Conservation (phyloP, 2,888 invertebrate species). For the Melanargia galathea region DNA sequence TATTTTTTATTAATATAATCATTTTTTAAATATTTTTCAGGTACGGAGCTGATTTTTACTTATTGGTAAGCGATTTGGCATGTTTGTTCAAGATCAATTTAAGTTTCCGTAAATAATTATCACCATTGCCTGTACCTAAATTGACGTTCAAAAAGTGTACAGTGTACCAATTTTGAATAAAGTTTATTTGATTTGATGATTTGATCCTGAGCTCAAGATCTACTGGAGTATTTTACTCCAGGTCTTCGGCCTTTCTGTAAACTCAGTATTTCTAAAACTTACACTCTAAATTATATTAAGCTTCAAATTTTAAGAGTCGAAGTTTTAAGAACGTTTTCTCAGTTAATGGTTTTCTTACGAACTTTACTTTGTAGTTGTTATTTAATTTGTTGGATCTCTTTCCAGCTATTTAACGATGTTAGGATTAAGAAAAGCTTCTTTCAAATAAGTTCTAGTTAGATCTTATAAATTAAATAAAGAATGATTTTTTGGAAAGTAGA, state of each 20-base stretch:
- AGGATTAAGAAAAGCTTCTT: neutral
- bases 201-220: too few relatives aligned
- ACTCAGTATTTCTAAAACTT: conserved; percentile 2
- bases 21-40: conserved; percentile 3
- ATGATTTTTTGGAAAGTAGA: too few relatives aligned
- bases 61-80: neutral
- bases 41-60: neutral
- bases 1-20: too few relatives aligned
- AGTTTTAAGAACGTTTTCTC: conserved; percentile 1
- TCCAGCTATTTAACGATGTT: neutral
- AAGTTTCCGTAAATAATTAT: too few relatives aligned
- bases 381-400: conserved; percentile 2
- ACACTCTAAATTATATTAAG: conserved; percentile 5
- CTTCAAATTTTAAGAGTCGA: neutral
- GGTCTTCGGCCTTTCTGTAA: neutral
- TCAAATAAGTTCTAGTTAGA: neutral
- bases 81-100: too few relatives aligned
- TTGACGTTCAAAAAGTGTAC: too few relatives aligned
- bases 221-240: too few relatives aligned
- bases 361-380: neutral
- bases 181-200: too few relatives aligned
- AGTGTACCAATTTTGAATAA: too few relatives aligned
- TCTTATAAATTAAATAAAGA: neutral
- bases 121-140: too few relatives aligned
- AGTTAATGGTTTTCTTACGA: neutral